Conservation (phyloP, 64 coral and sea anemone genomes). For the Actinia equina region DNA sequence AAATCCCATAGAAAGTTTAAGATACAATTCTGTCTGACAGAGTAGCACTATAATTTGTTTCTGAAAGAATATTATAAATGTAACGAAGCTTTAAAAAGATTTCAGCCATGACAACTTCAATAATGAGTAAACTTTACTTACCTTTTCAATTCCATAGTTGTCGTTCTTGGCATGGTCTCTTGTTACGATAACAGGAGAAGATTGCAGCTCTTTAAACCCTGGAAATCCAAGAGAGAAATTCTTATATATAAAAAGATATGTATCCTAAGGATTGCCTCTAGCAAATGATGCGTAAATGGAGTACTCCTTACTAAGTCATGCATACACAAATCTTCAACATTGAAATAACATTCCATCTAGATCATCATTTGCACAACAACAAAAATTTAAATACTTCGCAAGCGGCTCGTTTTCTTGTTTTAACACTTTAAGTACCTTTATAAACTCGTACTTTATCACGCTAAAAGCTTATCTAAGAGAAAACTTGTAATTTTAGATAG, state of each 20-base stretch:
- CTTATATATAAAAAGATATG: not conserved
- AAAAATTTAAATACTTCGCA: not conserved
- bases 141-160: not conserved
- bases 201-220: conserved; percentile 16
- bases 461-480: not conserved
- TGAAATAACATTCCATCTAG: not conserved
- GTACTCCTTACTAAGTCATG: not conserved
- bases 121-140: not conserved
- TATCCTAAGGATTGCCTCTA: not conserved
- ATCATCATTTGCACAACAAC: not conserved
- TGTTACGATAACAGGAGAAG: conserved; percentile 19
- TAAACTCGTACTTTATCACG: not conserved
- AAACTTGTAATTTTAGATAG: not conserved
- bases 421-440: not conserved
- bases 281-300: not conserved
- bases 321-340: not conserved
- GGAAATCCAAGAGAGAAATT: not conserved
- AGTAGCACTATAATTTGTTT: not conserved
- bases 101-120: not conserved
- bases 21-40: not conserved
- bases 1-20: not conserved
- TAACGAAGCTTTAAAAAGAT: not conserved
- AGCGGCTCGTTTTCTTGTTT: not conserved
- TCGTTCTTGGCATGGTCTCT: not conserved
- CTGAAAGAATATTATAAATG: not conserved